Conservation (phyloP, 2,113 vertebrate genomes). For the Hippolais icterina region DNA sequence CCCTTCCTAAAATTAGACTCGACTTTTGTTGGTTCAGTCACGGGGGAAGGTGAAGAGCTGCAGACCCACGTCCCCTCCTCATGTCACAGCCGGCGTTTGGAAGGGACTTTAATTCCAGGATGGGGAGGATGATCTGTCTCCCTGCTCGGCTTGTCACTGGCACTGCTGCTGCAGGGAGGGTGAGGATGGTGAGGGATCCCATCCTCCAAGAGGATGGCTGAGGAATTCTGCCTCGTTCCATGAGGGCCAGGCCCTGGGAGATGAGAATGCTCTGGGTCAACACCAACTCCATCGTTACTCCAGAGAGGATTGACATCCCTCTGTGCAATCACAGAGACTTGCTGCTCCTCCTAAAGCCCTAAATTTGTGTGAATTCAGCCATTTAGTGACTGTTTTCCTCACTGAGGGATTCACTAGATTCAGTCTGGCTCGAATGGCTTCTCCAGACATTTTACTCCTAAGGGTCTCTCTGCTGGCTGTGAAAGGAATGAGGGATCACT, state of each 20-base stretch:
- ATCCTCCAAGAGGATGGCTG: not conserved
- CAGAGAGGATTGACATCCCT: not conserved
- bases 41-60: slow-evolving; percentile 2
- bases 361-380: not conserved
- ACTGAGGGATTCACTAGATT: no score
- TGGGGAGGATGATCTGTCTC: not conserved
- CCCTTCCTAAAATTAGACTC: slow-evolving; percentile 59
- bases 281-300: fast-evolving
- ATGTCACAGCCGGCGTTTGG: not conserved
- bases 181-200: not conserved
- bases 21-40: not conserved
- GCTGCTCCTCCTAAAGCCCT: not conserved
- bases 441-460: not conserved
- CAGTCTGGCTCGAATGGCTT: not conserved
- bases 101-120: not conserved
- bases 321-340: not conserved
- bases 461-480: not conserved
- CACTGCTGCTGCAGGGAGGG: not conserved
- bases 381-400: not conserved
- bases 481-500: not conserved
- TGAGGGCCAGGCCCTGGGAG: not conserved
- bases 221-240: not conserved
- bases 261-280: not conserved
- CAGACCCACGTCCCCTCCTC: not conserved
- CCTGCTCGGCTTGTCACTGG: not conserved